Evolutionary conservation across 1,140 invertebrate species (phyloP).

Genomic region (Bombus superbus): DNA sequence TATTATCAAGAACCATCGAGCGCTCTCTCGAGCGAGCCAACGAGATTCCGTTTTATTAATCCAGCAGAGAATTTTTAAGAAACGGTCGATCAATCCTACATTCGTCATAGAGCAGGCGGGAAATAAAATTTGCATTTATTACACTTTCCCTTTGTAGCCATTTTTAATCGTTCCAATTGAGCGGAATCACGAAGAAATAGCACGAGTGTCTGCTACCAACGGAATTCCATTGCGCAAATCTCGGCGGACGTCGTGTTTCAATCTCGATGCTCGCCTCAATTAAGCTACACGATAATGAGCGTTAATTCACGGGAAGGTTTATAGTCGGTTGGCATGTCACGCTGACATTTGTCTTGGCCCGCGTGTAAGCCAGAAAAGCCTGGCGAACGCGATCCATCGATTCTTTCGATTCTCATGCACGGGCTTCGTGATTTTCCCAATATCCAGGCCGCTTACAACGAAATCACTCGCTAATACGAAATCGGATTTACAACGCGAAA

Average conservation of each 20-base stretch:
- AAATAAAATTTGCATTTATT: slow-evolving; percentile 7
- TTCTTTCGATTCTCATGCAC: neutral
- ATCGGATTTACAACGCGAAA: neutral
- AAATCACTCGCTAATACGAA: neutral
- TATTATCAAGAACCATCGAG: no score
- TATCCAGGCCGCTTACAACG: neutral
- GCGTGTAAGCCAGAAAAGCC: neutral
- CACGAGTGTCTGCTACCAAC: neutral
- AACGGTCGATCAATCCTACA: neutral
- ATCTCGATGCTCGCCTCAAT: slow-evolving; percentile 38
- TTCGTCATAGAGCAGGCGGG: neutral
- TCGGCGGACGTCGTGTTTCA: slow-evolving; percentile 21
- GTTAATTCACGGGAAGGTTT: slow-evolving; percentile 34
- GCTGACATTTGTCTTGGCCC: slow-evolving; percentile 23
- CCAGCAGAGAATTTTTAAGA: no score
- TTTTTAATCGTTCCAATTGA: neutral
- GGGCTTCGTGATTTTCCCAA: neutral
- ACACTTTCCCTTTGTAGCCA: no score
- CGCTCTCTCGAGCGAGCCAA: no score
- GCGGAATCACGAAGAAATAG: slow-evolving; percentile 1
- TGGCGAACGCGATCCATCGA: neutral
- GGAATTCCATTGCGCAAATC: slow-evolving; percentile 35
- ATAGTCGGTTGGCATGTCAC: slow-evolving; percentile 41
- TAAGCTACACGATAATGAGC: slow-evolving; percentile 46
- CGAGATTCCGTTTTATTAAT: no score